A percentile compares a stretch with the other conserved stretches of the same genome.
Evolutionary conservation across 2,888 invertebrate genomes (phyloP).

Genomic region (Megaustenia siamemsis): DNA sequence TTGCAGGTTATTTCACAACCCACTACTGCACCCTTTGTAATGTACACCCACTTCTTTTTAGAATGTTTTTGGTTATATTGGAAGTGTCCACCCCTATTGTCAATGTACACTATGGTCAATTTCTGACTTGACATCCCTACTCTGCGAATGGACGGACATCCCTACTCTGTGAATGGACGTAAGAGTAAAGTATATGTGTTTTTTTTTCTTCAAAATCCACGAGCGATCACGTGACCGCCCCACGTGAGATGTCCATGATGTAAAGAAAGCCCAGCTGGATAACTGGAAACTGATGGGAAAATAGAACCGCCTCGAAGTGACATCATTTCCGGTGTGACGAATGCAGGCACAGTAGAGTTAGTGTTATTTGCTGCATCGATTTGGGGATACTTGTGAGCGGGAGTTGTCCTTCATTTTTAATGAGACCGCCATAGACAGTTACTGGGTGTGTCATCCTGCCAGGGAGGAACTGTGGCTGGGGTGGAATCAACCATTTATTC

Average conservation of each 20-base stretch:
- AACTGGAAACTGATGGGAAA: neutral
- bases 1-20: too few relatives aligned
- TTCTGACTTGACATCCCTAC: too few relatives aligned
- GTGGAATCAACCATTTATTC: neutral
- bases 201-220: slow-evolving; percentile 16
- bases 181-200: too few relatives aligned
- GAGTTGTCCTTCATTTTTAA: neutral
- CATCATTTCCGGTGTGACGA: slow-evolving; percentile 38
- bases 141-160: too few relatives aligned
- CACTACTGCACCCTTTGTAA: too few relatives aligned
- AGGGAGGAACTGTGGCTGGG: neutral
- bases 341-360: neutral
- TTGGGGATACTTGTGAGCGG: neutral
- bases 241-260: slow-evolving; percentile 6
- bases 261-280: slow-evolving; percentile 4
- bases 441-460: neutral
- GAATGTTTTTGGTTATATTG: too few relatives aligned
- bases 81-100: too few relatives aligned
- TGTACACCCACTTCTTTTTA: too few relatives aligned
- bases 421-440: neutral
- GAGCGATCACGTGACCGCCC: slow-evolving; percentile 25
- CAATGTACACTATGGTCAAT: too few relatives aligned
- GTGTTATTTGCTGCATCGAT: neutral
- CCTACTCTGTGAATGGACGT: too few relatives aligned
- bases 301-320: slow-evolving; percentile 20